Evolutionary conservation across 2,888 invertebrate species (phyloP).

Genomic region (Yponomeuta evonymella): DNA sequence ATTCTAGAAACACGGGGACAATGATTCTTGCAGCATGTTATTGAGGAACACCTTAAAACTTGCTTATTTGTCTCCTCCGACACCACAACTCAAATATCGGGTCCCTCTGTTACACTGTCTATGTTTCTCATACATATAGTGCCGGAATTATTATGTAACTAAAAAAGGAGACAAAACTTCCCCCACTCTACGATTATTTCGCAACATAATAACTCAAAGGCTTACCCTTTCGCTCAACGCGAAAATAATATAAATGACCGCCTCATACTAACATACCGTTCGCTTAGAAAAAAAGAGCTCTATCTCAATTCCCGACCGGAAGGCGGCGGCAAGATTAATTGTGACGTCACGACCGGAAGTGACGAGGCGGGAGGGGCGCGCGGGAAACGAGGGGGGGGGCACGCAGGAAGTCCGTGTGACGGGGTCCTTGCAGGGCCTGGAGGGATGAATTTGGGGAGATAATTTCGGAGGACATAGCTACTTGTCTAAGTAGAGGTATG

Average conservation of each 20-base stretch:
- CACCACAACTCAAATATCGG: too few species aligned
- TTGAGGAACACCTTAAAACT: too few species aligned
- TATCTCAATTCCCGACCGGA: conserved; percentile 30
- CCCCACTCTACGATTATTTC: not conserved
- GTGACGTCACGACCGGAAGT: conserved; percentile 45
- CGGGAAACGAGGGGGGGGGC: conserved; percentile 16
- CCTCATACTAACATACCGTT: conserved; percentile 8
- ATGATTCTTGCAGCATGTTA: too few species aligned
- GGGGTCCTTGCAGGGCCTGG: conserved; percentile 18
- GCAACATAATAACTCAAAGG: not conserved
- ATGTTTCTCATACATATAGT: too few species aligned
- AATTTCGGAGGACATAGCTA: not conserved
- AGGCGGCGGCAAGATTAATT: conserved; percentile 49
- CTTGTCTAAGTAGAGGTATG: not conserved
- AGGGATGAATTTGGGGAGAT: conserved; percentile 4
- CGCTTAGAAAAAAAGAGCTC: conserved; percentile 27
- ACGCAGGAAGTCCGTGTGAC: conserved; percentile 28
- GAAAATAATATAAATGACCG: conserved; percentile 4
- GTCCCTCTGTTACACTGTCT: too few species aligned
- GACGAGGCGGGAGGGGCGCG: conserved; percentile 19
- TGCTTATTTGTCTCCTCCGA: too few species aligned
- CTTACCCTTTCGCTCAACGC: not conserved
- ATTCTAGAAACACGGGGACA: too few species aligned
- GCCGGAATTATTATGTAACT: too few species aligned
- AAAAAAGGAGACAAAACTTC: not conserved